Evolutionary conservation across 2,113 vertebrate genomes (phyloP), one percentile per base, ranked within the genome.

Genomic region (Ginglymostoma cirratum): DNA sequence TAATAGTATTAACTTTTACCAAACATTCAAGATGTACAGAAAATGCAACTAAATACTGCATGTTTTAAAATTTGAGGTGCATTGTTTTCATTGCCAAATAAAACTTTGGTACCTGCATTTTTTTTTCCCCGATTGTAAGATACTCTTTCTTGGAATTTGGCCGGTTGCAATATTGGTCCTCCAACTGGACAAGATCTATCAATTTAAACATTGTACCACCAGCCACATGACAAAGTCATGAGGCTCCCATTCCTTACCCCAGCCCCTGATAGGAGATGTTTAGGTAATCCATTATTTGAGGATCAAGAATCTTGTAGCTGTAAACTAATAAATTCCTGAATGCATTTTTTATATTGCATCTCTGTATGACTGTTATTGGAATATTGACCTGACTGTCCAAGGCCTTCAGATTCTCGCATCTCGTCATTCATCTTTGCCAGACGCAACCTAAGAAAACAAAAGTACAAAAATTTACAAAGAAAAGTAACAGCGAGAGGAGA

Each of bases 361-460:
- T 99, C 98, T 66, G 99, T 99, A 96, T 98, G 98, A 97, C 98
- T 99, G 97, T 98, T 98, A 97, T 98, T 98, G 96, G 98, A 98
- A 97, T 99, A 99, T 98, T 99, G 99, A 99, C 99, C 99, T 99
- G 99, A 98, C 97, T 99, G 99, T 97, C 98, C 99, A 95, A 98
- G 98, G 95, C 99, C 99, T 98, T 99, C 99, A 0, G 99, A 98
- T 98, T 99, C 99, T 8, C 99, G 98, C 99, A 99, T 99, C 97
- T 99, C 99, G 97, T 99, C 99, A 70, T 99, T 99, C 99, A 99
- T 99, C 98, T 99, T 98, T 95, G 99, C 99, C 96, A 99, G 97
- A 52, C 99, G 98, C 97, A 99, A 97, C 97, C 99, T 99, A 95
- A 4, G 10, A 96, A 96, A 83, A 67, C 96, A 96, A 96, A 95